phyloP scores from a whole-genome alignment of 2,888 invertebrate genomes.

The Silvanus unidentatus region DNA sequence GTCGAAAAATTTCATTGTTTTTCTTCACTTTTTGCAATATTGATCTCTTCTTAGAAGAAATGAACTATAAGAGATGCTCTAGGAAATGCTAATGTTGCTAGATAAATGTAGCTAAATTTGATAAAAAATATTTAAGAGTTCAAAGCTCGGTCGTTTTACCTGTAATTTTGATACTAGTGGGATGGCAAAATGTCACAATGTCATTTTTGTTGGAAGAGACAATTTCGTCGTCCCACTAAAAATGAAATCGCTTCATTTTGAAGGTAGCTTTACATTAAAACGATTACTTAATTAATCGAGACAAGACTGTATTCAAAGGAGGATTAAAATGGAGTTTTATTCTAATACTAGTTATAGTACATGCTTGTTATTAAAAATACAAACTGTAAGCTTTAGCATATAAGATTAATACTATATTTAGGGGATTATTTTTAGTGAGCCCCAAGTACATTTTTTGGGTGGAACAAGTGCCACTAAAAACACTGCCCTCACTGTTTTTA shows the following conservation, averaged over 20 bases:
- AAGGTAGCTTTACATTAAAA: conserved; percentile 19
- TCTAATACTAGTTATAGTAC: conserved; percentile 15
- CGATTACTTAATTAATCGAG: conserved; percentile 16
- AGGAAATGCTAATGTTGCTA: no score
- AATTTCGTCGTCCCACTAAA: conserved; percentile 14
- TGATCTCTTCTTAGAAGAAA: no score
- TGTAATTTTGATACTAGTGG: conserved; percentile 13
- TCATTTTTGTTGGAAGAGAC: conserved; percentile 3
- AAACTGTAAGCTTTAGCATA: background rate
- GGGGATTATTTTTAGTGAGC: conserved; percentile 7
- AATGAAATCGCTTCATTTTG: conserved; percentile 16
- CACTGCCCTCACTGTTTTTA: conserved; percentile 12
- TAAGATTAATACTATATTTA: background rate
- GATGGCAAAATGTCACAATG: conserved; percentile 9
- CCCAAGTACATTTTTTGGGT: conserved; percentile 3
- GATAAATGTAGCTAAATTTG: no score
- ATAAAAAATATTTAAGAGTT: conserved; percentile 12
- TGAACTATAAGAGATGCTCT: no score
- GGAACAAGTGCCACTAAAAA: conserved; percentile 10
- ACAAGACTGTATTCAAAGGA: conserved; percentile 22
- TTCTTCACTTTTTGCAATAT: no score
- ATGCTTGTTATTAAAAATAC: conserved; percentile 2
- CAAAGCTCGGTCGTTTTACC: conserved; percentile 21
- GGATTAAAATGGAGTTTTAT: conserved; percentile 17
- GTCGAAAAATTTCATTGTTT: no score